phyloP scores from a whole-genome alignment of 2,113 vertebrate genomes.

The Semnopithecus entellus region DNA sequence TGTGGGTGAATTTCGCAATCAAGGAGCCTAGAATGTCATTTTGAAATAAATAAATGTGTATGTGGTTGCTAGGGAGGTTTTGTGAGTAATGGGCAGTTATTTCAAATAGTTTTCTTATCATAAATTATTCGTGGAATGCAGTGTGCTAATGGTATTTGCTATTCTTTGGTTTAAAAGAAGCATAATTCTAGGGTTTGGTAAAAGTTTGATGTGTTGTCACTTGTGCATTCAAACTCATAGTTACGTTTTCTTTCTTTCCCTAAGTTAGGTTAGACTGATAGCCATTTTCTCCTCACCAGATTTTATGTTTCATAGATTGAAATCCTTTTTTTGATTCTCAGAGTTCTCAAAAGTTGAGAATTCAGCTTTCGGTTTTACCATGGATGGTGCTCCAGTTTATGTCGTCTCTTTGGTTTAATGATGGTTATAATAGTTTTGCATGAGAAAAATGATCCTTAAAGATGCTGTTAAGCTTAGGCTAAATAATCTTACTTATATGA shows the following conservation, averaged over 20 bases:
- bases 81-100: neutral
- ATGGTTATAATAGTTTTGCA: neutral
- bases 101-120: neutral
- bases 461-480: neutral
- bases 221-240: neutral
- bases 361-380: neutral
- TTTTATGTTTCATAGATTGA: slow-evolving; percentile 29
- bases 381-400: neutral
- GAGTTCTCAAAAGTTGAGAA: slow-evolving; percentile 17
- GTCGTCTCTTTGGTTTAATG: neutral
- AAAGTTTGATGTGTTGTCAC: neutral
- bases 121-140: neutral
- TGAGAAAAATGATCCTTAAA: neutral
- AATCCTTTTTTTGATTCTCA: neutral
- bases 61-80: neutral
- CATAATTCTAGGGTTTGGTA: neutral
- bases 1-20: slow-evolving; percentile 3
- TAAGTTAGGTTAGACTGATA: neutral
- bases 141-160: neutral
- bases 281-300: neutral
- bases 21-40: neutral
- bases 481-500: neutral
- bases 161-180: slow-evolving; percentile 15
- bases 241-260: neutral
- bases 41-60: neutral